These are phyloP conservation scores for Papilio glaucus DNA, from an alignment of 1,140 invertebrate genomes.

Conservation along the genomic window DNA sequence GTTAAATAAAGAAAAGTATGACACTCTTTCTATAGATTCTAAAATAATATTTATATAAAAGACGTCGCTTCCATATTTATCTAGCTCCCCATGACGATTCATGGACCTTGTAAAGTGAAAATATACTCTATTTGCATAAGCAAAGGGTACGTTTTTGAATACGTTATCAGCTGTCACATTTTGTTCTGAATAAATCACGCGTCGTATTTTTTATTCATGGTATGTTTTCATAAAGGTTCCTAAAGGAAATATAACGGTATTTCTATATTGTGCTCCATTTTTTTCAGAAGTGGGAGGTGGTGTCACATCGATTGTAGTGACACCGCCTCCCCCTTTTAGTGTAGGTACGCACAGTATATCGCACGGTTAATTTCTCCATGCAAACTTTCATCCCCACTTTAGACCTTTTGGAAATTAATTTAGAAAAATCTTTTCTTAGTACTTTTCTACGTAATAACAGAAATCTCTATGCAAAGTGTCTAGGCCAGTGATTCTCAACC, in stretches of 20 bases:
- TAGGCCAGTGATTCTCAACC: too few species aligned
- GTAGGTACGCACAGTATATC: too few species aligned
- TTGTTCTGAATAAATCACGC: slow-evolving; percentile 15
- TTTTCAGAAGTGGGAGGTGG: neutral
- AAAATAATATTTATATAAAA: neutral
- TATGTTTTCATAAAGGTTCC: slow-evolving; percentile 15
- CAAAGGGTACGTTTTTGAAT: slow-evolving; percentile 10
- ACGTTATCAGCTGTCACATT: slow-evolving; percentile 15
- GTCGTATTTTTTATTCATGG: slow-evolving; percentile 3
- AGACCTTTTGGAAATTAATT: too few species aligned
- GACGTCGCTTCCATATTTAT: neutral
- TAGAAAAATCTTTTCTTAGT: too few species aligned
- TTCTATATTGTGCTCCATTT: slow-evolving; percentile 11
- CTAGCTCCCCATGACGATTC: neutral
- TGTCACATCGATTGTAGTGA: neutral
- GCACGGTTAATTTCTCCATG: too few species aligned
- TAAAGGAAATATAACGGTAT: slow-evolving; percentile 10
- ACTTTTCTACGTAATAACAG: too few species aligned
- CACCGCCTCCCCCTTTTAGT: too few species aligned
- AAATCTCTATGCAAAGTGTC: too few species aligned
- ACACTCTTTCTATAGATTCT: neutral
- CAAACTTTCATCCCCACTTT: too few species aligned
- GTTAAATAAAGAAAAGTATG: neutral
- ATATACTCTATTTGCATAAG: neutral
- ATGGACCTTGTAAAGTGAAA: neutral